Percentiles rank a stretch among this genome's conserved stretches.
phyloP scores from a whole-genome alignment of 2,797 vertebrate species.

The Thalassophryne amazonica region DNA sequence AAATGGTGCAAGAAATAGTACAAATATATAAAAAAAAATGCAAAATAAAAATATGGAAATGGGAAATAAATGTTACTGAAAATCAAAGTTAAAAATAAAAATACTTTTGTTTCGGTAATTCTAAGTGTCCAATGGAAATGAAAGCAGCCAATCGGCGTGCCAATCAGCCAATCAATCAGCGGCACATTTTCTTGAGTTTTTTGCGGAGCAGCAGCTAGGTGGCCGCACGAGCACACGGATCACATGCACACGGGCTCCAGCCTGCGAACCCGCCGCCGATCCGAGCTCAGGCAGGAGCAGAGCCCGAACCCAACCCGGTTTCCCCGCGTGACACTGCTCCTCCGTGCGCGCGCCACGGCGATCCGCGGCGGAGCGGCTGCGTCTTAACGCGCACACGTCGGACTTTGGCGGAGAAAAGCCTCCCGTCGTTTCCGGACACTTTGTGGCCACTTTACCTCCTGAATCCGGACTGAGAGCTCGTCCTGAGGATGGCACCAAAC shows the following conservation, averaged over 20 bases:
- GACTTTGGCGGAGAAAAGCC: conserved; percentile 41
- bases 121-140: conserved; percentile 1
- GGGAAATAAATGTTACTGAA: not conserved
- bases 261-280: conserved; percentile 30
- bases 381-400: conserved; percentile 49
- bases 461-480: conserved; percentile 9
- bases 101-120: too few relatives aligned
- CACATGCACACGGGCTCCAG: conserved; percentile 58
- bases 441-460: too few relatives aligned
- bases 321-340: too few relatives aligned
- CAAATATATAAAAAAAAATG: not conserved
- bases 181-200: too few relatives aligned
- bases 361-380: conserved; percentile 55
- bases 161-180: conserved; percentile 40
- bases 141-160: conserved; percentile 37
- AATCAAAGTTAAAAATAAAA: not conserved
- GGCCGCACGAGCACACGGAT: conserved; percentile 65
- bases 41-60: too few relatives aligned
- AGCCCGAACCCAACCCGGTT: too few relatives aligned
- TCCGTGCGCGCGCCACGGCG: conserved; percentile 26
- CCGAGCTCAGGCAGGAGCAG: too few relatives aligned
- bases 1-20: too few relatives aligned
- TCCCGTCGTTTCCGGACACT: too few relatives aligned
- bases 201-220: too few relatives aligned
- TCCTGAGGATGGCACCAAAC: conserved; percentile 54